phyloP scores from a whole-genome alignment of 2,888 invertebrate genomes.

The Phortica magna region DNA sequence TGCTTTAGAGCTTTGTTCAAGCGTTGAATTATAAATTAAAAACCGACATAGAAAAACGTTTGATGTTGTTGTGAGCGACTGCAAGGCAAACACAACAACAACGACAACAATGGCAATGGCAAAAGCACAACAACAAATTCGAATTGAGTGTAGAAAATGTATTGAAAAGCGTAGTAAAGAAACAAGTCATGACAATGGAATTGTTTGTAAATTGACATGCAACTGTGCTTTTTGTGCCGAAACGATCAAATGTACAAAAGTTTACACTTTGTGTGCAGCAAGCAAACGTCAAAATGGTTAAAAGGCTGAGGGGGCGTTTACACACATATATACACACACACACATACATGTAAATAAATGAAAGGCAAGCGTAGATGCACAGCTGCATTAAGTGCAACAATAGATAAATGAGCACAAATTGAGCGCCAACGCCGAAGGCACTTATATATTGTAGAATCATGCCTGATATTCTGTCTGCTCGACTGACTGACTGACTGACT shows the following conservation, averaged over 20 bases:
- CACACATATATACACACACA: background rate
- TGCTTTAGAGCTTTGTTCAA: conserved; percentile 24
- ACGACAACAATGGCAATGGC: background rate
- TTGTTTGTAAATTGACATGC: conserved; percentile 27
- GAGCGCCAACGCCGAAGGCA: conserved; percentile 9
- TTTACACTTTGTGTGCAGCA: background rate
- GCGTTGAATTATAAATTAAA: conserved; percentile 34
- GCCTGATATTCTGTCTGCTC: background rate
- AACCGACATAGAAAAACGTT: background rate
- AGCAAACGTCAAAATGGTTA: background rate
- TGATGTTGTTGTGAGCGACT: background rate
- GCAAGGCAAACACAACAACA: background rate
- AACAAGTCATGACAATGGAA: conserved; percentile 17
- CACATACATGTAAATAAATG: conserved; percentile 1
- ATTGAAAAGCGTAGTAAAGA: conserved; percentile 8
- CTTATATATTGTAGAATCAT: background rate
- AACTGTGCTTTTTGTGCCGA: conserved; percentile 25
- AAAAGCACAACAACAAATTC: background rate
- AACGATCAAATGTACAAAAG: conserved; percentile 4
- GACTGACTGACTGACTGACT: background rate
- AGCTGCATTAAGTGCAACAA: background rate
- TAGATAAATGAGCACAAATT: conserved; percentile 32
- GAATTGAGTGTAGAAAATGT: conserved; percentile 2
- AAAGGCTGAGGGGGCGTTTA: conserved; percentile 20
- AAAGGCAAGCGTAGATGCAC: background rate